Percentiles rank a stretch among this genome's conserved stretches.
These are phyloP conservation scores for Pantherophis alleghaniensis DNA, from an alignment of 2,797 vertebrate genomes.

Conservation along the genomic window DNA sequence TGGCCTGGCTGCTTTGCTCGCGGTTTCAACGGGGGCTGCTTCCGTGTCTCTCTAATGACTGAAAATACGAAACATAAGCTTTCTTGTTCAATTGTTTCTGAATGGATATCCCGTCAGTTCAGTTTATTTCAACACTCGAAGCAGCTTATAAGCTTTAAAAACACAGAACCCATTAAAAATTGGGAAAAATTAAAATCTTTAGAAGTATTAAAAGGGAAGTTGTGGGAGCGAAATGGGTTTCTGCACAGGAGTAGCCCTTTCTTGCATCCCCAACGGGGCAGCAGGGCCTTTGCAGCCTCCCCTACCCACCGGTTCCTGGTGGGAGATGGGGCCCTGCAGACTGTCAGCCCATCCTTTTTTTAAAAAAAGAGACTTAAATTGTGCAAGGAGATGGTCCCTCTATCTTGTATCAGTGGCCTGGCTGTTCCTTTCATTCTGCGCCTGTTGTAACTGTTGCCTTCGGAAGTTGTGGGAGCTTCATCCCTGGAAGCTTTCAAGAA, in stretches of 20 bases:
- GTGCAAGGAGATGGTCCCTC: background rate
- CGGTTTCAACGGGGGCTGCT: background rate
- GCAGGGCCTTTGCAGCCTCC: background rate
- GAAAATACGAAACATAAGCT: background rate
- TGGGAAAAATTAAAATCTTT: background rate
- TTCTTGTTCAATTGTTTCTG: background rate
- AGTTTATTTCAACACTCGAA: background rate
- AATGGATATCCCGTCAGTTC: background rate
- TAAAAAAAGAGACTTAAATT: background rate
- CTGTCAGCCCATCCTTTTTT: background rate
- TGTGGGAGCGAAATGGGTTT: background rate
- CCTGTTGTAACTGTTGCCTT: background rate
- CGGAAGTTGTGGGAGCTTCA: too few species aligned
- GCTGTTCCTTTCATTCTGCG: background rate
- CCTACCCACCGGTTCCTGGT: rapidly evolving
- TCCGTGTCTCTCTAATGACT: background rate
- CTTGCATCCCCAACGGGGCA: background rate
- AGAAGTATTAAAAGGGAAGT: background rate
- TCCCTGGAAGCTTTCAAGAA: too few species aligned
- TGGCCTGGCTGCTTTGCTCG: background rate
- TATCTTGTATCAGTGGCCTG: background rate
- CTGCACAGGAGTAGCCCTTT: background rate
- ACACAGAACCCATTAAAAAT: background rate
- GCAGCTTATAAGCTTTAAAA: background rate
- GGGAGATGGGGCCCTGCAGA: too few species aligned